A percentile compares a stretch with the other conserved stretches of the same genome.
phyloP scores from a whole-genome alignment of 1,140 invertebrate genomes.

The Musca vetustissima region DNA sequence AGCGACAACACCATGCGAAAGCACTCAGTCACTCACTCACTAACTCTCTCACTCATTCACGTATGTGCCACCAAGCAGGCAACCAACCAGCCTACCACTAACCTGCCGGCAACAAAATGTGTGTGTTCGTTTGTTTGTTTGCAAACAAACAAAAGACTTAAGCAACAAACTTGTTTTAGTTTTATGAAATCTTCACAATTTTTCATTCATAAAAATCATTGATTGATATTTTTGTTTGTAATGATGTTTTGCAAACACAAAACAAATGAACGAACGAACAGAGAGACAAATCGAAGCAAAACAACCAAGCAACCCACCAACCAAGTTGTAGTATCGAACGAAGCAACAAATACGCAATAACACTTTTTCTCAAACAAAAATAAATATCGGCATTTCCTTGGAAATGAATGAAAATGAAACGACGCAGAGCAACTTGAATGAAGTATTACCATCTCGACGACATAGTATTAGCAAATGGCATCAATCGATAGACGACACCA shows the following conservation, averaged over 20 bases:
- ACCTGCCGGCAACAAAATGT: too few relatives aligned
- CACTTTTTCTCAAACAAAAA: slow-evolving; percentile 12
- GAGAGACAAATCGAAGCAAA: neutral
- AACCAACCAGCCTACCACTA: too few relatives aligned
- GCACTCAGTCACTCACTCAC: too few relatives aligned
- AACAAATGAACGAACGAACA: slow-evolving; percentile 3
- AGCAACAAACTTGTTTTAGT: slow-evolving; percentile 33
- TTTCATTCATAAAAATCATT: slow-evolving; percentile 22
- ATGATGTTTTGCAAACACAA: neutral
- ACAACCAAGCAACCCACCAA: neutral
- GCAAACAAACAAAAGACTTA: slow-evolving; percentile 42
- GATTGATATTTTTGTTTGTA: slow-evolving; percentile 21
- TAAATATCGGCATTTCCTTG: slow-evolving; percentile 4
- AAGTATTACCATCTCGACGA: too few relatives aligned
- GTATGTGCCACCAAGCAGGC: too few relatives aligned
- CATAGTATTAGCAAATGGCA: too few relatives aligned
- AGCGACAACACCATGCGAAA: too few relatives aligned
- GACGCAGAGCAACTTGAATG: too few relatives aligned
- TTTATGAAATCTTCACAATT: neutral
- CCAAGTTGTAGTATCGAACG: neutral
- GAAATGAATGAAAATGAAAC: slow-evolving; percentile 17
- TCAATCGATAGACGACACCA: too few relatives aligned
- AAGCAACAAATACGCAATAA: neutral
- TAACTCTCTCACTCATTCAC: too few relatives aligned
- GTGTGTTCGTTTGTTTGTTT: too few relatives aligned